Conservation (phyloP, 2,888 invertebrate genomes). For the Drosophila birchii region DNA sequence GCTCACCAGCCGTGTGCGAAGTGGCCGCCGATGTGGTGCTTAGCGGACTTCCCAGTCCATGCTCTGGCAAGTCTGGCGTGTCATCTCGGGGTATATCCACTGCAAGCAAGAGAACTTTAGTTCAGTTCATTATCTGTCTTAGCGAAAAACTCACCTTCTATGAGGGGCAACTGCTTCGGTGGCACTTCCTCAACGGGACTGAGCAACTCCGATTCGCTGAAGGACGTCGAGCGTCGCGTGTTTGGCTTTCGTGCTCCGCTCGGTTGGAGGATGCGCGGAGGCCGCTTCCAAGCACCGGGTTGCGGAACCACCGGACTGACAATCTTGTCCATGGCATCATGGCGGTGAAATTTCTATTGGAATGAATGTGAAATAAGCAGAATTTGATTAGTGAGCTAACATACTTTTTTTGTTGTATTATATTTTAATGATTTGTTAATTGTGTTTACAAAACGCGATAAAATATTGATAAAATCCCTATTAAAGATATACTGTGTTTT, state of each 20-base stretch:
- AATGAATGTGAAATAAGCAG: background rate
- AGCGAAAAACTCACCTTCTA: conserved; percentile 67
- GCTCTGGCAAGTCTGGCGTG: conserved; percentile 80
- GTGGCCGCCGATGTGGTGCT: conserved; percentile 76
- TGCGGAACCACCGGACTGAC: conserved; percentile 96
- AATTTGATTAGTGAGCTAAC: background rate
- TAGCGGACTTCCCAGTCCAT: conserved; percentile 71
- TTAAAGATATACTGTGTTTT: background rate
- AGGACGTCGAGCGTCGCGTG: conserved; percentile 84
- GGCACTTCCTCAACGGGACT: conserved; percentile 84
- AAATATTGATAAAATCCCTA: no score
- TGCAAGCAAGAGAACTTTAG: conserved; percentile 27
- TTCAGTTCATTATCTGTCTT: background rate
- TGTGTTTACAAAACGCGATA: no score
- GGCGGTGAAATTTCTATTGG: conserved; percentile 86
- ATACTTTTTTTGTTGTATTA: no score
- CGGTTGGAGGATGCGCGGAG: conserved; percentile 83
- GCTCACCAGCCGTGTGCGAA: conserved; percentile 72
- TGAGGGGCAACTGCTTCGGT: conserved; percentile 56
- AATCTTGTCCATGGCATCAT: conserved; percentile 93
- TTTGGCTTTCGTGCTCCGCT: conserved; percentile 82
- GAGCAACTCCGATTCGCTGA: conserved; percentile 85
- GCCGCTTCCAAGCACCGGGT: conserved; percentile 93
- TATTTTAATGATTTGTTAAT: no score
- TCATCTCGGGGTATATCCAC: conserved; percentile 81